Conservation (phyloP, 2,113 vertebrate genomes). For the Podiceps cristatus region DNA sequence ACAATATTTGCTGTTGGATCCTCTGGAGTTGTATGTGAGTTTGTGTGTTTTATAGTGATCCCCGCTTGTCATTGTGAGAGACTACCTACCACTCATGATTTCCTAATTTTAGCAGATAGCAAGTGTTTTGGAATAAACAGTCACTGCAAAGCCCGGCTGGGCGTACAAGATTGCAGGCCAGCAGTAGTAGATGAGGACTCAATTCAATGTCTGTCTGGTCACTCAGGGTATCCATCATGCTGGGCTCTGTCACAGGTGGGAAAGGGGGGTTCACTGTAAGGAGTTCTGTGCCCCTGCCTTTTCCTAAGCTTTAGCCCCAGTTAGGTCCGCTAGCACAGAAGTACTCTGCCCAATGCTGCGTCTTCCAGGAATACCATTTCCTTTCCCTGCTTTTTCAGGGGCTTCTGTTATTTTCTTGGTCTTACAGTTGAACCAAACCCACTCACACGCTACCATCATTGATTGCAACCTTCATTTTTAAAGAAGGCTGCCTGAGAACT, state of each 20-base stretch:
- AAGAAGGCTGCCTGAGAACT: background rate
- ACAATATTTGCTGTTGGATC: background rate
- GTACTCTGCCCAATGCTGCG: background rate
- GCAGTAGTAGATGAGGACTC: background rate
- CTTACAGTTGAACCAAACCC: background rate
- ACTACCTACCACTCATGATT: background rate
- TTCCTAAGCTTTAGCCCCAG: background rate
- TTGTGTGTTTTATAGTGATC: background rate
- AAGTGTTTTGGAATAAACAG: background rate
- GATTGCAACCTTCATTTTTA: background rate
- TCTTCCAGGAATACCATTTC: background rate
- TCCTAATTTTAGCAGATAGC: background rate
- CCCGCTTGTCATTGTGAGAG: background rate
- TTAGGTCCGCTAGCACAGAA: background rate
- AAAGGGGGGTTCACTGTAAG: fast-evolving
- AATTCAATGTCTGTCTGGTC: background rate
- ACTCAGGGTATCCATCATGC: background rate
- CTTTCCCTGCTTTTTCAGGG: background rate
- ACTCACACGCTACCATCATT: fast-evolving
- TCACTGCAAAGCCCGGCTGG: background rate
- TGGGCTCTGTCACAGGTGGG: background rate
- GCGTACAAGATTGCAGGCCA: background rate
- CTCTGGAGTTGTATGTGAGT: background rate
- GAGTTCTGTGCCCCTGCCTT: background rate
- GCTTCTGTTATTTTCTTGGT: background rate